Percentiles rank a stretch among this genome's conserved stretches.
Conservation (phyloP, 2,797 vertebrate species). For the Hozukius guyotensis region DNA sequence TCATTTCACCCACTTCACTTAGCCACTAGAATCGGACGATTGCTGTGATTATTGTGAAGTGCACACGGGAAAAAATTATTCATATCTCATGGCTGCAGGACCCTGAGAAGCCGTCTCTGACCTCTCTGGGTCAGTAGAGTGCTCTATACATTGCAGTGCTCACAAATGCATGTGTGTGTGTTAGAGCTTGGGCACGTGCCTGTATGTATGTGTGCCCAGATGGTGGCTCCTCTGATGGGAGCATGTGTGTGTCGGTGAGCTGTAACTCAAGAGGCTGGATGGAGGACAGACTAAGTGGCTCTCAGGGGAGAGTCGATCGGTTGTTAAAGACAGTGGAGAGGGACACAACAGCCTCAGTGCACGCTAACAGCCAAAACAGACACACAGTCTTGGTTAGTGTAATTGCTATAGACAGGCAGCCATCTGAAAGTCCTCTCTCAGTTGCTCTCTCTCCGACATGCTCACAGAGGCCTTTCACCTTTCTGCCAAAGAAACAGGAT, state of each 20-base stretch:
- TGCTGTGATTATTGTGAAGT: constrained; percentile 27
- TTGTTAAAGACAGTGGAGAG: constrained; percentile 77
- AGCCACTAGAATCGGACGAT: constrained; percentile 16
- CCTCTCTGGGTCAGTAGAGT: constrained; percentile 15
- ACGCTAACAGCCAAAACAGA: constrained; percentile 64
- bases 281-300: constrained; percentile 79
- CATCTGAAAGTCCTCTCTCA: constrained; percentile 41
- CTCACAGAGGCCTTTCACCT: constrained; percentile 32
- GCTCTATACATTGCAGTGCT: not conserved
- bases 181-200: not conserved
- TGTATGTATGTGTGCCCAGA: constrained; percentile 44
- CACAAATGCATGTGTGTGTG: not conserved
- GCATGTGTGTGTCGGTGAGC: constrained; percentile 70
- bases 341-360: constrained; percentile 63
- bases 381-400: constrained; percentile 52
- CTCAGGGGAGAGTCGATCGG: constrained; percentile 74
- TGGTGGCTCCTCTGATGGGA: constrained; percentile 49
- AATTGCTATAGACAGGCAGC: constrained; percentile 67
- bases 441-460: constrained; percentile 10
- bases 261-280: constrained; percentile 76
- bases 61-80: not conserved
- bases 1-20: constrained; percentile 23
- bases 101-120: not conserved
- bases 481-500: not conserved
- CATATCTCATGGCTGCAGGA: not conserved